Evolutionary conservation across 2,888 invertebrate species (phyloP).

Genomic region (Theretra japonica): DNA sequence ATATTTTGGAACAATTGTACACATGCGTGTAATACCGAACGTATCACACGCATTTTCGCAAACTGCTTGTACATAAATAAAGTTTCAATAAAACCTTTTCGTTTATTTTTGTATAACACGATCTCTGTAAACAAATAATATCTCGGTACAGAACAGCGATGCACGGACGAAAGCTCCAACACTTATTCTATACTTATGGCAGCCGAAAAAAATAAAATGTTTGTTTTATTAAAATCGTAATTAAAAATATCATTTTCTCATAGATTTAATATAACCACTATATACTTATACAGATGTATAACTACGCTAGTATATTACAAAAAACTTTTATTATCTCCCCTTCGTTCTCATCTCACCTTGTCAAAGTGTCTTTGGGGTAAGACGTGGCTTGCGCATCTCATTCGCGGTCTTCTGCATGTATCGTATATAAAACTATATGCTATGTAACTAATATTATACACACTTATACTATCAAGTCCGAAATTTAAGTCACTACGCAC

Average conservation of each 20-base stretch:
- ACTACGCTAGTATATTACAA: slow-evolving; percentile 77
- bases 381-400: slow-evolving; percentile 26
- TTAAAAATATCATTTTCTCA: slow-evolving; percentile 78
- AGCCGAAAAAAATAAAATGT: slow-evolving; percentile 62
- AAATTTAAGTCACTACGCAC: slow-evolving; percentile 68
- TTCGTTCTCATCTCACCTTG: slow-evolving; percentile 25
- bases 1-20: slow-evolving; percentile 33
- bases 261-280: slow-evolving; percentile 58
- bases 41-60: background rate
- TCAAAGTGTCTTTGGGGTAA: slow-evolving; percentile 43
- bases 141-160: slow-evolving; percentile 24
- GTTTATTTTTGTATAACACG: background rate
- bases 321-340: slow-evolving; percentile 43
- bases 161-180: slow-evolving; percentile 26
- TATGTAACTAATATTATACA: slow-evolving; percentile 68
- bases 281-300: slow-evolving; percentile 58
- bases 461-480: slow-evolving; percentile 67
- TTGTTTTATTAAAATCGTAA: slow-evolving; percentile 44
- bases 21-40: background rate
- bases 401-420: slow-evolving; percentile 25
- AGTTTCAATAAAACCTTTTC: background rate
- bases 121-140: slow-evolving; percentile 26
- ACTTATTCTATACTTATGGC: slow-evolving; percentile 68
- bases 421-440: slow-evolving; percentile 63
- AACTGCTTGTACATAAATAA: background rate